Percentiles rank a stretch among this genome's conserved stretches.
Conservation (phyloP, 2,888 invertebrate genomes). For the Lymantria monacha region DNA sequence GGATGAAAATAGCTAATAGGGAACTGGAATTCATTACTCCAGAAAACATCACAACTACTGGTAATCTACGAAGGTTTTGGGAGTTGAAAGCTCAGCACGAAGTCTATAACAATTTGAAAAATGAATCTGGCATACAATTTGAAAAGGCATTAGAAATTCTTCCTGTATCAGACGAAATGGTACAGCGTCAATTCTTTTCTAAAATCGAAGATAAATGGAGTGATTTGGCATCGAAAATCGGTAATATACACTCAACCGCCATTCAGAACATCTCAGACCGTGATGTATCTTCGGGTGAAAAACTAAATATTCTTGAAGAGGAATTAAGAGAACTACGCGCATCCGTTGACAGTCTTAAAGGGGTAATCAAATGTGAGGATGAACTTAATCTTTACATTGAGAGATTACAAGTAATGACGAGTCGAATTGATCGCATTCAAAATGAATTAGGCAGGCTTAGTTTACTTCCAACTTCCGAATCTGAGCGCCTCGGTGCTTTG, state of each 20-base stretch:
- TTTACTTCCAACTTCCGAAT: constrained; percentile 87
- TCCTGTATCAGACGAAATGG: constrained; percentile 92
- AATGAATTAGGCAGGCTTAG: constrained; percentile 90
- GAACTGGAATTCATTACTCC: constrained; percentile 86
- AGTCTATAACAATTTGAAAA: constrained; percentile 89
- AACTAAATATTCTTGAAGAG: constrained; percentile 87
- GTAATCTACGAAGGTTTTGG: constrained; percentile 92
- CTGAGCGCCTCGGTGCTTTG: constrained; percentile 88
- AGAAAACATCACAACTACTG: constrained; percentile 84
- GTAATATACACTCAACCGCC: constrained; percentile 85
- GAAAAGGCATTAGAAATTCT: constrained; percentile 90
- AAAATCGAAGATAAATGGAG: constrained; percentile 91
- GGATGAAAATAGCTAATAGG: constrained; percentile 88
- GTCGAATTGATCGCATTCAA: constrained; percentile 89
- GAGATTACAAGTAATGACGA: constrained; percentile 88
- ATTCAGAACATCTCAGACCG: constrained; percentile 87
- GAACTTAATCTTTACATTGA: constrained; percentile 91
- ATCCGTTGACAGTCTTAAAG: constrained; percentile 87
- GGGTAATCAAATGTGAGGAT: constrained; percentile 91
- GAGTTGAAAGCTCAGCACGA: constrained; percentile 94
- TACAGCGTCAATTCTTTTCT: constrained; percentile 89
- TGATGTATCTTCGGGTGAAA: constrained; percentile 88
- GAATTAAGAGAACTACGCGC: constrained; percentile 88
- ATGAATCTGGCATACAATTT: constrained; percentile 87
- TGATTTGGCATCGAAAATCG: constrained; percentile 84